Percentiles rank a stretch among this genome's conserved stretches.
Evolutionary conservation across 2,888 invertebrate species (phyloP).

Genomic region (Gisinianus flammeolus): DNA sequence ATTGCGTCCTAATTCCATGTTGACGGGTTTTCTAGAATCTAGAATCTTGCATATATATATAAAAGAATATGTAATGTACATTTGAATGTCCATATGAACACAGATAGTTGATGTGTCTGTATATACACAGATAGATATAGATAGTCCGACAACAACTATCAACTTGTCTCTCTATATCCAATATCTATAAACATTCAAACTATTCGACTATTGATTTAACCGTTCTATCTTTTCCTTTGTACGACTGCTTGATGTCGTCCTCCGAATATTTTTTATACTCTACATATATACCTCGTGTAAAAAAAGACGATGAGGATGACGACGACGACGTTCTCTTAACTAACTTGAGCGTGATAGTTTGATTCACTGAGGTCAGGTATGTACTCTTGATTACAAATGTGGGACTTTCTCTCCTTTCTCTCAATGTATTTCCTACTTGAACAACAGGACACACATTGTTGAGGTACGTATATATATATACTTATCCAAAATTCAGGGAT

Average conservation of each 20-base stretch:
- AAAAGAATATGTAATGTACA: no score
- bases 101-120: no score
- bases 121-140: no score
- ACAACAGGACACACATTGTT: no score
- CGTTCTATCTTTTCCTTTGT: neutral
- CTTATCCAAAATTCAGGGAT: no score
- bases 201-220: conserved; percentile 5
- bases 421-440: no score
- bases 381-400: no score
- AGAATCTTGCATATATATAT: neutral
- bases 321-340: neutral
- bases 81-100: no score
- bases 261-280: neutral
- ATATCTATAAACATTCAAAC: neutral
- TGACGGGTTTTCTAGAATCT: conserved; percentile 33
- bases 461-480: no score
- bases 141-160: neutral
- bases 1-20: conserved; percentile 42
- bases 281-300: neutral
- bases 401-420: no score
- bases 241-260: neutral
- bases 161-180: neutral
- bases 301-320: neutral
- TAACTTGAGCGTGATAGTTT: neutral
- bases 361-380: neutral